phyloP scores from a whole-genome alignment of 2,888 invertebrate genomes.

The Tineola bisselliella region DNA sequence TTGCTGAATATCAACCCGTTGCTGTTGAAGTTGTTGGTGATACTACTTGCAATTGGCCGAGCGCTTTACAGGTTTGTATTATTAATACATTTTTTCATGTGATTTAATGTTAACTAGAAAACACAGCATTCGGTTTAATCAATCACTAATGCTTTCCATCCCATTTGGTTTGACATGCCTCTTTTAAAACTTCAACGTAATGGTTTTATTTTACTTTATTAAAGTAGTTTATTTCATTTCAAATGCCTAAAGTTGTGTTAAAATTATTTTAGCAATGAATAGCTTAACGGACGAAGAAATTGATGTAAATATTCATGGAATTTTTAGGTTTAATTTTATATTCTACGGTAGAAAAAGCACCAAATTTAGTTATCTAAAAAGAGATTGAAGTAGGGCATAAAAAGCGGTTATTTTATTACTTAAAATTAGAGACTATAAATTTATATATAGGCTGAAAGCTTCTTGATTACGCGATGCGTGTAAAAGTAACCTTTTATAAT shows the following conservation, averaged over 20 bases:
- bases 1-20: slow-evolving; percentile 57
- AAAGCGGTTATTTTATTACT: neutral
- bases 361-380: neutral
- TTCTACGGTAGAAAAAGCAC: neutral
- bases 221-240: too few relatives aligned
- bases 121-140: too few relatives aligned
- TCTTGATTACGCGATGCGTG: slow-evolving; percentile 4
- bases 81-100: too few relatives aligned
- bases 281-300: neutral
- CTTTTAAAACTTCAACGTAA: too few relatives aligned
- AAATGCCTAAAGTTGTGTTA: too few relatives aligned
- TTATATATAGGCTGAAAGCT: neutral
- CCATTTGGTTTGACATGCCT: too few relatives aligned
- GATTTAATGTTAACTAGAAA: too few relatives aligned
- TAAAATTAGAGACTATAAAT: neutral
- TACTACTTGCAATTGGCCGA: slow-evolving; percentile 79
- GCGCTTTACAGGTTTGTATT: slow-evolving; percentile 74
- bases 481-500: neutral
- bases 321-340: neutral
- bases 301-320: neutral
- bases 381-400: neutral
- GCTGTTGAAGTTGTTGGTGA: slow-evolving; percentile 69
- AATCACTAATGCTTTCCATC: too few relatives aligned
- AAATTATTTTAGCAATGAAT: too few relatives aligned
- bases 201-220: too few relatives aligned